phyloP scores from a whole-genome alignment of 2,888 invertebrate species.

The Ctena decussata region DNA sequence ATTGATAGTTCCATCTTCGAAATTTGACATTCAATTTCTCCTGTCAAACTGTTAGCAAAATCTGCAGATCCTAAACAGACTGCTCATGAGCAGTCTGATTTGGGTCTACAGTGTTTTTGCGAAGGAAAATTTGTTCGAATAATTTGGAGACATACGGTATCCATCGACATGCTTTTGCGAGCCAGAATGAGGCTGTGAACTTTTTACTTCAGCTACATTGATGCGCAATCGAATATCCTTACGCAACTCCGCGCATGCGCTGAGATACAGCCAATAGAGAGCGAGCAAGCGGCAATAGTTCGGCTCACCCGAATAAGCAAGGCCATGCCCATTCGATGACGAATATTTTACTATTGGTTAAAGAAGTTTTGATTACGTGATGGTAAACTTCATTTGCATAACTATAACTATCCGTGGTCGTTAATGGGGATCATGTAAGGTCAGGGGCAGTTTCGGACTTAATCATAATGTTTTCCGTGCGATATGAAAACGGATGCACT shows the following conservation, averaged over 20 bases:
- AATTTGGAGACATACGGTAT: no score
- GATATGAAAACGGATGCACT: slow-evolving; percentile 5
- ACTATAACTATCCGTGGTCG: slow-evolving; percentile 55
- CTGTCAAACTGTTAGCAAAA: no score
- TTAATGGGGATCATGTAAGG: slow-evolving; percentile 43
- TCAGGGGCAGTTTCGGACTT: slow-evolving; percentile 24
- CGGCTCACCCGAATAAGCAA: not conserved
- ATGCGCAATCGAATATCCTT: slow-evolving; percentile 59
- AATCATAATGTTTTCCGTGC: not conserved
- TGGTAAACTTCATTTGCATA: slow-evolving; percentile 61
- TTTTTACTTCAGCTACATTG: slow-evolving; percentile 44
- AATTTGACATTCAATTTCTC: no score
- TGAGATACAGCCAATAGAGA: slow-evolving; percentile 60
- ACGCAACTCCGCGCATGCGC: slow-evolving; percentile 72
- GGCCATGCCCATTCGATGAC: slow-evolving; percentile 62
- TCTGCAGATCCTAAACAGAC: no score
- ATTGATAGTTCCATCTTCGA: no score
- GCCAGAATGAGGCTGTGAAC: slow-evolving; percentile 70
- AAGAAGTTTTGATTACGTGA: slow-evolving; percentile 79
- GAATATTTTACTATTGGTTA: slow-evolving; percentile 74
- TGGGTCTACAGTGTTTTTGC: no score
- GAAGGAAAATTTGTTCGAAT: no score
- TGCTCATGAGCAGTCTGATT: no score
- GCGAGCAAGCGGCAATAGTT: not conserved
- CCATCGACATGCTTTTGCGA: not conserved